Percentiles rank a stretch among this genome's conserved stretches.
phyloP scores from a whole-genome alignment of 1,140 invertebrate genomes.

The Drosophila obscura region DNA sequence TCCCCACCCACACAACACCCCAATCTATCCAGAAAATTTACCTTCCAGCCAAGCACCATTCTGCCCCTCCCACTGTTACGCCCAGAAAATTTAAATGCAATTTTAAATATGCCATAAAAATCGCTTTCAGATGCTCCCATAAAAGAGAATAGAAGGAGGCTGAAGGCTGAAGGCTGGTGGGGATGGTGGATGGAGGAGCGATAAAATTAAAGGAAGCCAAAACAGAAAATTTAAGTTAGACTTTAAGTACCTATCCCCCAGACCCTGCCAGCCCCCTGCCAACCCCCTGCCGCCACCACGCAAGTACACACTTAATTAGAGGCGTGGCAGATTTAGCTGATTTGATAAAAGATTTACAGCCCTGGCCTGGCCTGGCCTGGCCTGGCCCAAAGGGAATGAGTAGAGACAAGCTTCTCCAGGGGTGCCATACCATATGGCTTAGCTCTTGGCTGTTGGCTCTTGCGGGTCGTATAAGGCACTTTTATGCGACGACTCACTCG shows the following conservation, averaged over 20 bases:
- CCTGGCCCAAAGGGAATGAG: too few relatives aligned
- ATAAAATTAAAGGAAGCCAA: conserved; percentile 1
- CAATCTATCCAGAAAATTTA: background rate
- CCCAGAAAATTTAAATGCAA: conserved; percentile 64
- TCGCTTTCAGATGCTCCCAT: conserved; percentile 23
- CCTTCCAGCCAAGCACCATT: background rate
- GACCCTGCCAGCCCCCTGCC: background rate
- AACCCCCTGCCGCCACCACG: background rate
- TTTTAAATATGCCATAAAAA: conserved; percentile 73
- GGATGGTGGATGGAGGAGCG: background rate
- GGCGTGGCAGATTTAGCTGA: conserved; percentile 39
- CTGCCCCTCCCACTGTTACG: background rate
- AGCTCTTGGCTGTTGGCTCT: too few relatives aligned
- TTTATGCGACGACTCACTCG: conserved; percentile 15
- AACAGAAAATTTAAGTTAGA: conserved; percentile 23
- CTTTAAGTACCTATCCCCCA: conserved; percentile 20
- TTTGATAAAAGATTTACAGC: conserved; percentile 47
- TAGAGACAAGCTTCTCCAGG: background rate
- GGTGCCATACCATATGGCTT: conserved; percentile 3
- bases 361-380: background rate
- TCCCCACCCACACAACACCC: background rate
- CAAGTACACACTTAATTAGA: conserved; percentile 19
- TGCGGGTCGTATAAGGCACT: conserved; percentile 19
- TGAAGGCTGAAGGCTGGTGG: background rate
- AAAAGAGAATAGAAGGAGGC: conserved; percentile 15